Percentiles rank a stretch among this genome's conserved stretches.
Conservation (phyloP, 2,113 vertebrate genomes). For the Columba livia region DNA sequence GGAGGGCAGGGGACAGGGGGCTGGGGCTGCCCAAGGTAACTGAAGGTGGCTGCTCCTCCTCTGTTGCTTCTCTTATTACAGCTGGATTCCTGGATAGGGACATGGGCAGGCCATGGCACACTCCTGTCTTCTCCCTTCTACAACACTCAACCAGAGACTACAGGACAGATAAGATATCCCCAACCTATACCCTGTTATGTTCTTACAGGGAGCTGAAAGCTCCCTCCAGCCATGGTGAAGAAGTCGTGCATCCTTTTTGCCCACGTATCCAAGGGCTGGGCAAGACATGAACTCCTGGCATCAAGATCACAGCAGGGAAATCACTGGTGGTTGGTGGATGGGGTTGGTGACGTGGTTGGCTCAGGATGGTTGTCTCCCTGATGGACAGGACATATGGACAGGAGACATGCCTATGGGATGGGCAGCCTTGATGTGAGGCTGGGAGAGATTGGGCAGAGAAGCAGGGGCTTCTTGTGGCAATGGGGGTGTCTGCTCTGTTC, state of each 20-base stretch:
- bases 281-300: background rate
- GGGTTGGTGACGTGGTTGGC: background rate
- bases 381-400: too few species aligned
- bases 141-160: background rate
- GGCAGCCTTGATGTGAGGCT: background rate
- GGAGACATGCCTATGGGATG: too few species aligned
- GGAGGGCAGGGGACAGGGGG: background rate
- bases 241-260: background rate
- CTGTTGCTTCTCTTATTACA: background rate
- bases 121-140: background rate
- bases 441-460: too few species aligned
- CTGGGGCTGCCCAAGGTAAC: background rate
- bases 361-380: background rate
- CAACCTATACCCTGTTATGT: accelerated
- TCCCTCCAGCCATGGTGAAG: background rate
- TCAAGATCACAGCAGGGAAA: background rate
- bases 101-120: background rate
- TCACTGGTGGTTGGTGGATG: background rate
- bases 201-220: background rate
- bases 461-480: background rate
- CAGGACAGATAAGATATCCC: background rate
- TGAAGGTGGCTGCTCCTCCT: background rate
- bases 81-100: accelerated
- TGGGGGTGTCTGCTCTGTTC: background rate
- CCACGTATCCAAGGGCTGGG: too few species aligned